Conservation (phyloP, 2,888 invertebrate species). For the Thymelicus acteon region DNA sequence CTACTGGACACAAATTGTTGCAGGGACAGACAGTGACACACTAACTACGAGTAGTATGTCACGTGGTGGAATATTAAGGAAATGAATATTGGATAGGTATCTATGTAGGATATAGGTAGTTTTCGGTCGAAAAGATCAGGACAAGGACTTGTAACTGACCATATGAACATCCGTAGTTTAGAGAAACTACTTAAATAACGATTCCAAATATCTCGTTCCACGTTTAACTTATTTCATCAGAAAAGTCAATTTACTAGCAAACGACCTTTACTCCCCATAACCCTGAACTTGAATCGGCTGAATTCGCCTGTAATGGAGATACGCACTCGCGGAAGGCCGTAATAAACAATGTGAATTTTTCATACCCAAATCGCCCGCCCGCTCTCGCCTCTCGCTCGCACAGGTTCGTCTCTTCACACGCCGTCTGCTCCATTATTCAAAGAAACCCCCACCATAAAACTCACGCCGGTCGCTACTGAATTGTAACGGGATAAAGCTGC, state of each 20-base stretch:
- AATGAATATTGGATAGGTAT: neutral
- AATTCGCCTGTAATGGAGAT: neutral
- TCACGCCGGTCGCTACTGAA: conserved; percentile 56
- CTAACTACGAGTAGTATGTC: neutral
- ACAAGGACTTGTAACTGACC: neutral
- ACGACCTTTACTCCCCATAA: conserved; percentile 13
- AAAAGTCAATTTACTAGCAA: conserved; percentile 5
- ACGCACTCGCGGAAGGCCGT: conserved; percentile 16
- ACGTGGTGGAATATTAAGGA: neutral
- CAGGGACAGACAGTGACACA: neutral
- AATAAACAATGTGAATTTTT: conserved; percentile 37
- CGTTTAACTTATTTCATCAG: neutral
- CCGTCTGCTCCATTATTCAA: conserved; percentile 73
- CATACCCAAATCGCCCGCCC: conserved; percentile 35
- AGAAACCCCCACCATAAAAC: conserved; percentile 68
- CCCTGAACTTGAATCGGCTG: conserved; percentile 25
- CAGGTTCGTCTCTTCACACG: conserved; percentile 60
- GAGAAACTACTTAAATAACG: neutral
- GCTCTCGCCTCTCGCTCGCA: conserved; percentile 31
- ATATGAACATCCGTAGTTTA: too few relatives aligned
- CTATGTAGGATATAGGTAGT: too few relatives aligned
- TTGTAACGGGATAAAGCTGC: conserved; percentile 57
- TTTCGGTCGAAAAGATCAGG: too few relatives aligned
- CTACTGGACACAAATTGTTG: conserved; percentile 10
- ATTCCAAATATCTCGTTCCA: neutral